Conservation (phyloP, 2,888 invertebrate genomes). For the Cistogaster globosa region DNA sequence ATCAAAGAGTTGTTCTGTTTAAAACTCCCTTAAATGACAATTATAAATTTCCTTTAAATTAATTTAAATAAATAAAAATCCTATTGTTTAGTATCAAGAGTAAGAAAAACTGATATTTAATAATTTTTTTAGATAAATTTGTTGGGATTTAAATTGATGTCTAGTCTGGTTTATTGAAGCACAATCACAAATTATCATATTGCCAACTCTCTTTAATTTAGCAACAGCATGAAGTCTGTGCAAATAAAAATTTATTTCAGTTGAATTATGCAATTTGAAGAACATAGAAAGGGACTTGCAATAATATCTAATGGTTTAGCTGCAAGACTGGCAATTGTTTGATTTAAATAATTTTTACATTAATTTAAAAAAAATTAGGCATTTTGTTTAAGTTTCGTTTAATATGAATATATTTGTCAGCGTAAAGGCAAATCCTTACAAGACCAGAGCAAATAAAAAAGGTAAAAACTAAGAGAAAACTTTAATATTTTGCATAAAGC, state of each 20-base stretch:
- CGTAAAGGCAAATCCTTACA: too few species aligned
- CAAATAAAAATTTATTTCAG: background rate
- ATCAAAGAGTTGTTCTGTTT: slow-evolving; percentile 2
- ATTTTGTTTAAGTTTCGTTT: too few species aligned
- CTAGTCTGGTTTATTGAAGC: slow-evolving; percentile 24
- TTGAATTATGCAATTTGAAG: background rate
- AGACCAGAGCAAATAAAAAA: too few species aligned
- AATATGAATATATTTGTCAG: too few species aligned
- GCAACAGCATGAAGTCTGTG: background rate
- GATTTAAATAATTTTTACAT: too few species aligned
- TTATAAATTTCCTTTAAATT: slow-evolving; percentile 43
- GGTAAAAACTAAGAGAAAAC: too few species aligned
- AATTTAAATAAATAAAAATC: slow-evolving; percentile 12
- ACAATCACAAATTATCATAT: slow-evolving; percentile 13
- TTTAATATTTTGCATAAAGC: too few species aligned
- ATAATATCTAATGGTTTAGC: background rate
- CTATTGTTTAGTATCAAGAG: background rate
- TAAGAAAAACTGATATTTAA: background rate
- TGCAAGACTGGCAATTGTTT: too few species aligned
- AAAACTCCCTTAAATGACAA: slow-evolving; percentile 15
- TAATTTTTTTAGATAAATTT: background rate
- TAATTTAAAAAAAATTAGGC: too few species aligned
- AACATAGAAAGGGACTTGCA: background rate
- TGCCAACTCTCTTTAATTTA: slow-evolving; percentile 17
- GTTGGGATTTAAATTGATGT: slow-evolving; percentile 27